Evolutionary conservation across 1,140 invertebrate genomes (phyloP), one percentile per base, ranked within the genome.

Genomic region (Rhagoletis pomonella): DNA sequence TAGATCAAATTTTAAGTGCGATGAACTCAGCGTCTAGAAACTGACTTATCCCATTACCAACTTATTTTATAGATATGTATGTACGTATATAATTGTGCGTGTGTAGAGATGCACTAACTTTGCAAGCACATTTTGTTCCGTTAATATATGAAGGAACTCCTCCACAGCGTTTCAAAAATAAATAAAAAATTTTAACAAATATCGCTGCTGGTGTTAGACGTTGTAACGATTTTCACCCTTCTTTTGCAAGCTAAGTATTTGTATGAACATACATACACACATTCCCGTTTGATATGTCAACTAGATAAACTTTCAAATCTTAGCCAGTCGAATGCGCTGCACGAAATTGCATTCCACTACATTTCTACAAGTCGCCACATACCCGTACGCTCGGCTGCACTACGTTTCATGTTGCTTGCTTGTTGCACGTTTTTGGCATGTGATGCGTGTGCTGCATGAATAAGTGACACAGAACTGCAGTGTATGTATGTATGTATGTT

Each of bases 391-490:
- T 55, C 5, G 50, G 2, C 2, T 55, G 50, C 10, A 10, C 50
- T 55, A 10, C 50, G 10, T 10, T 55, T 55, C 50, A 10, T 55
- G 12, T 14, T 47, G 42, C 39, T 55, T 55, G 47, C 42, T 58
- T 81, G 73, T 81, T 81, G 73, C 73, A 81, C 44, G 47, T 81
- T 55, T 81, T 42, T 81, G 47, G 14, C 73, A 47, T 2, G 19
- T 17, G n/a, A 19, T 81, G 73, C 73, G 73, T 81, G 73, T 42
- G 7, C 47, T 17, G 73, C 50, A 81, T 81, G 19, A 19, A 42
- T 44, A 73, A 73, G 69, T 42, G 5, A n/a, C 12, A 7, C 5
- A 55, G 29, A 29, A 10, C 50, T 7, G 50, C 50, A 29, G 29
- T 29, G 29, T 29, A 29, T 29, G 29, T 29, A 29, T 29, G 29